Base-by-base conservation (phyloP, 2,113 vertebrate species). In the Herpetotheres cachinnans region DNA sequence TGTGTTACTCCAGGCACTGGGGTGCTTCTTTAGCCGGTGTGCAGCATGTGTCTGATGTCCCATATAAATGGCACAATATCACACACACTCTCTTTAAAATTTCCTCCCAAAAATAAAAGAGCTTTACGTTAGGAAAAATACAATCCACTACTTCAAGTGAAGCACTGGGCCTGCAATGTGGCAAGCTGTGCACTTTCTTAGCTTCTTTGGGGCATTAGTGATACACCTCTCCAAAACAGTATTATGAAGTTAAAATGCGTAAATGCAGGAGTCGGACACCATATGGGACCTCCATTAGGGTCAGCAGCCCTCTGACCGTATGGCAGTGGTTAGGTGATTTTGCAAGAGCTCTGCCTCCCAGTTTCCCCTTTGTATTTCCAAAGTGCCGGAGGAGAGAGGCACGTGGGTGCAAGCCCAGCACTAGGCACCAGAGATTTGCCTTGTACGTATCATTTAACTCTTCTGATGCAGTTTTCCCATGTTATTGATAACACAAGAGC, bases 71-170 rank as follows among this genome's bases (percentile, higher is more conserved):
- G 12, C 42, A 91, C 12, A 69, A 20, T 12, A 36, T 40, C 56
- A 42, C 19, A 30, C n/a, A n/a, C n/a, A n/a, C 15, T 25, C n/a
- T 29, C 46, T 58, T 42, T 29, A 70, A 81, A 94, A 59, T n/a
- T 18, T 3, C 3, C 4, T 8, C 8, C 5, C 14, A 36, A 32
- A 8, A 2, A 29, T 49, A 47, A 18, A 86, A n/a, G 29, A n/a
- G 1, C 12, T 78, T 67, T 78, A 38, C 8, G 2, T 66, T 62
- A 63, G 50, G 32, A 83, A 82, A 86, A 90, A 81, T 32, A 49
- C 13, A 62, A 42, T 7, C 3, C 44, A 7, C 21, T 52, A 30
- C 40, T 90, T 27, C 0, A 2, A 52, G 49, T 0, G 1, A 86
- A 73, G 54, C 49, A 34, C 19, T 18, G 58, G 67, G 34, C 27